Conservation (phyloP, 1,140 invertebrate species). For the Physella acuta region DNA sequence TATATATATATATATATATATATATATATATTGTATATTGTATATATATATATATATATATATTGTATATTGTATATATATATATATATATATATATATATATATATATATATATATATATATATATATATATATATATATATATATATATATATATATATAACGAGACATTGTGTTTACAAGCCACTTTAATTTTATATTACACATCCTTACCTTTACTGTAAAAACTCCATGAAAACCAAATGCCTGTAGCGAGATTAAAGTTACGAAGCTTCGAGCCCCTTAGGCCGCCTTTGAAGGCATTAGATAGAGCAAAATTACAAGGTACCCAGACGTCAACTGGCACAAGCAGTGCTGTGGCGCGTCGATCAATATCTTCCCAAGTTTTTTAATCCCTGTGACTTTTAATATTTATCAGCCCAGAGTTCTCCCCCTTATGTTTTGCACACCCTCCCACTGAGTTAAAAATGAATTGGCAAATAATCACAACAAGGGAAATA, state of each 20-base stretch:
- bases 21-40: too few relatives aligned
- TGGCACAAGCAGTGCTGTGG: background rate
- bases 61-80: too few relatives aligned
- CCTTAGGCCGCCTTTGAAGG: background rate
- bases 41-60: too few relatives aligned
- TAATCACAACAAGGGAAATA: too few relatives aligned
- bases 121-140: background rate
- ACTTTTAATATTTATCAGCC: too few relatives aligned
- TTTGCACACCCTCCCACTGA: too few relatives aligned
- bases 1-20: background rate
- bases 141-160: constrained; percentile 4
- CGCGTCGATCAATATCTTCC: too few relatives aligned
- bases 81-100: constrained; percentile 11
- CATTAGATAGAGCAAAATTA: background rate
- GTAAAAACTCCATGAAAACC: background rate
- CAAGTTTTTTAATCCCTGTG: too few relatives aligned
- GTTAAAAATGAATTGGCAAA: too few relatives aligned
- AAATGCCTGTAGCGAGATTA: background rate
- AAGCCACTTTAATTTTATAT: background rate
- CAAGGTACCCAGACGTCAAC: background rate
- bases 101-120: constrained; percentile 8
- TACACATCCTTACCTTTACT: background rate
- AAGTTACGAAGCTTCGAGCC: background rate
- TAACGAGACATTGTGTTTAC: background rate
- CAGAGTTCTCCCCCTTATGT: too few relatives aligned